phyloP scores from a whole-genome alignment of 2,113 vertebrate species.

The Paradisaea rubra region DNA sequence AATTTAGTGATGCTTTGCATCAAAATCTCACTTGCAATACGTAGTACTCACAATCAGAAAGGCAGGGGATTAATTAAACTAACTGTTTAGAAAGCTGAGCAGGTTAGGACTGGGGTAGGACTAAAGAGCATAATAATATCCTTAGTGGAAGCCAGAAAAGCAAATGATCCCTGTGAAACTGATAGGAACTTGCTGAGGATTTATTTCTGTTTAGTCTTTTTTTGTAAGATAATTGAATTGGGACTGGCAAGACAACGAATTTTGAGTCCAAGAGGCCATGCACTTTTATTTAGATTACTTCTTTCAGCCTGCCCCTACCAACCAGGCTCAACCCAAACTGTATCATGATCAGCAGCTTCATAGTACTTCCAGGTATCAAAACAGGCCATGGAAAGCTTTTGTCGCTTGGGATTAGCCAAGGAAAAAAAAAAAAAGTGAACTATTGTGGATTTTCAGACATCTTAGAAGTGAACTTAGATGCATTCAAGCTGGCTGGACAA shows the following conservation, averaged over 20 bases:
- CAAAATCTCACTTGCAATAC: constrained; percentile 22
- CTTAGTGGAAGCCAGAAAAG: constrained; percentile 21
- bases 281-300: constrained; percentile 16
- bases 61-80: constrained; percentile 52
- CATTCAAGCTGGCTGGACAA: not conserved
- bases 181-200: constrained; percentile 23
- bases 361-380: not conserved
- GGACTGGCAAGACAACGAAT: not conserved
- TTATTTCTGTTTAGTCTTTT: not conserved
- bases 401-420: not conserved
- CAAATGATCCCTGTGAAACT: constrained; percentile 22
- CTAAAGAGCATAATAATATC: constrained; percentile 38
- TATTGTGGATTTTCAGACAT: not conserved
- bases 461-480: not conserved
- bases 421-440: accelerated
- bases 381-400: not conserved
- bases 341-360: not conserved
- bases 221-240: not conserved
- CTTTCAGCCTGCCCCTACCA: not conserved
- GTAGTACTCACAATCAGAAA: constrained; percentile 28
- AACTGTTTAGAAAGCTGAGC: constrained; percentile 41
- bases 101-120: constrained; percentile 45
- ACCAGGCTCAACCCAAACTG: not conserved
- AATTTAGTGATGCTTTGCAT: constrained; percentile 54
- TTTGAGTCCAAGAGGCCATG: not conserved